phyloP scores from a whole-genome alignment of 2,888 invertebrate species.

The Melieria omissa region DNA sequence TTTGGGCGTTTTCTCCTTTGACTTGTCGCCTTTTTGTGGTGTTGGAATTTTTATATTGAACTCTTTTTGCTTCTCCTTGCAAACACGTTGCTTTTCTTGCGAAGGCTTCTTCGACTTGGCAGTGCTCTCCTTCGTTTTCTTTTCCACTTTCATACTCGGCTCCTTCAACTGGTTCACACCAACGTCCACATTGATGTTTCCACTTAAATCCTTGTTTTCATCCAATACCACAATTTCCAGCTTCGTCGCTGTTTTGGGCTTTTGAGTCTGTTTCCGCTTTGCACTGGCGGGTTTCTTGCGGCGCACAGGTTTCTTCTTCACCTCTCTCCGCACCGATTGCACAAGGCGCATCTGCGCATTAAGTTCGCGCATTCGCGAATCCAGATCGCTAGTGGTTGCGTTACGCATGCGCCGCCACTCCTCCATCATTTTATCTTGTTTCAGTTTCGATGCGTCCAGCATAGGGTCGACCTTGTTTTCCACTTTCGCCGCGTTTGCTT shows the following conservation, averaged over 20 bases:
- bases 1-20: constrained; percentile 26
- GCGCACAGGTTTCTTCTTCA: constrained; percentile 41
- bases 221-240: no score
- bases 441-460: constrained; percentile 31
- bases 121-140: constrained; percentile 13
- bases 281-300: constrained; percentile 28
- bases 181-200: not conserved
- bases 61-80: constrained; percentile 38
- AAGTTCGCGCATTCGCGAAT: constrained; percentile 60
- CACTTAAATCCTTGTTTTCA: no score
- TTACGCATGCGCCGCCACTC: constrained; percentile 56
- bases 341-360: constrained; percentile 48
- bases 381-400: constrained; percentile 53
- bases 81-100: constrained; percentile 20
- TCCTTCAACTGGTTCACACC: constrained; percentile 7
- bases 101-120: constrained; percentile 8
- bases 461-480: constrained; percentile 36
- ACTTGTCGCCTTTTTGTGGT: constrained; percentile 47
- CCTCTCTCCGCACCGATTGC: constrained; percentile 34
- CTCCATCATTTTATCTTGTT: constrained; percentile 48
- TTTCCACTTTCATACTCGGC: not conserved
- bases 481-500: constrained; percentile 38
- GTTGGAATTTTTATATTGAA: constrained; percentile 57
- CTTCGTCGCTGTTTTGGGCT: no score
- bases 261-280: not conserved